Evolutionary conservation across 1,140 invertebrate genomes (phyloP).

Genomic region (Drosophila mojavensis): DNA sequence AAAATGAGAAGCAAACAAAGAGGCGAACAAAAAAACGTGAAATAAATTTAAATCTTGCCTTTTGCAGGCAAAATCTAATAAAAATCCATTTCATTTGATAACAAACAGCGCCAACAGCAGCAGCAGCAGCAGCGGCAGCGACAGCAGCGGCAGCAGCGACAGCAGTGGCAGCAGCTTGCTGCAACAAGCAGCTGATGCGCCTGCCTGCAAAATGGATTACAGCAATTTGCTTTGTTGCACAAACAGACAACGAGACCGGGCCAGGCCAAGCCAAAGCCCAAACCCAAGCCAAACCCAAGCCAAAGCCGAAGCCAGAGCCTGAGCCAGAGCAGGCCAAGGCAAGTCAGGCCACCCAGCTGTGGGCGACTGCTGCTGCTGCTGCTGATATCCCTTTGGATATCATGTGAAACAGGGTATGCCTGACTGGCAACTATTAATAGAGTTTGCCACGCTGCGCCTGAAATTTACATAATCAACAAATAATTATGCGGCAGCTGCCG

Average conservation of each 20-base stretch:
- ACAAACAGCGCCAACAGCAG: conserved; percentile 31
- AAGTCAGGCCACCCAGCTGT: not conserved
- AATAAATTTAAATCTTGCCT: conserved; percentile 74
- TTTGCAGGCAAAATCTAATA: conserved; percentile 77
- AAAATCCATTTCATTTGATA: conserved; percentile 78
- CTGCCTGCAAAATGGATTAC: conserved; percentile 75
- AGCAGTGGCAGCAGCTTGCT: conserved; percentile 10
- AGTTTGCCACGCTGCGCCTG: conserved; percentile 36
- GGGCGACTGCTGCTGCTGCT: too few species aligned
- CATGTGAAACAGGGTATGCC: not conserved
- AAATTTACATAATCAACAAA: conserved; percentile 81
- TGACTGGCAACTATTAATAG: conserved; percentile 63
- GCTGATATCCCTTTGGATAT: not conserved
- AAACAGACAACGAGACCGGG: conserved; percentile 44
- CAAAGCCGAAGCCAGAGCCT: not conserved
- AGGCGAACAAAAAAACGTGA: conserved; percentile 46
- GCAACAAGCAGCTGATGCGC: conserved; percentile 66
- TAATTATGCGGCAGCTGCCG: conserved; percentile 75
- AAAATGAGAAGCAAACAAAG: conserved; percentile 27
- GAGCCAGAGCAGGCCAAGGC: not conserved
- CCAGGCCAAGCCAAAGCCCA: not conserved
- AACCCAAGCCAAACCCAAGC: not conserved
- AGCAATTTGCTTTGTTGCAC: conserved; percentile 77
- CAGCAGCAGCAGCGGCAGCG: conserved; percentile 8
- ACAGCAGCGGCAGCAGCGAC: not conserved